Evolutionary conservation across 2,797 vertebrate genomes (phyloP).

Genomic region (Acipenser transmontanus): DNA sequence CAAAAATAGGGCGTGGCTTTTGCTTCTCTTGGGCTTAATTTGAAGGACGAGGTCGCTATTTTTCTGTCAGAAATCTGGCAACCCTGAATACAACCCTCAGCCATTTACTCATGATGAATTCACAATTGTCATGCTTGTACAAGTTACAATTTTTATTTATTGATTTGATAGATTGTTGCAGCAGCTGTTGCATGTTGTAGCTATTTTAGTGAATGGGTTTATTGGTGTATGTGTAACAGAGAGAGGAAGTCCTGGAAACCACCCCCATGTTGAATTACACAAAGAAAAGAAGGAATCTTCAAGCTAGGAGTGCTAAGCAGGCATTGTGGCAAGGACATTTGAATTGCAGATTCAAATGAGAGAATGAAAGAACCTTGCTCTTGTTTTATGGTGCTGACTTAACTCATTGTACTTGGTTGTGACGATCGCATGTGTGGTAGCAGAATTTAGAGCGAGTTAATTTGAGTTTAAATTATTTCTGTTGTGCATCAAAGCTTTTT

Average conservation of each 20-base stretch:
- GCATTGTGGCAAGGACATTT: slow-evolving; percentile 52
- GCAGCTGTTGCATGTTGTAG: slow-evolving; percentile 6
- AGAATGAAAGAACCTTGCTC: slow-evolving; percentile 52
- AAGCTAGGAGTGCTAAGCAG: slow-evolving; percentile 32
- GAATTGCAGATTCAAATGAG: slow-evolving; percentile 68
- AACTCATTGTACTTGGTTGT: slow-evolving; percentile 46
- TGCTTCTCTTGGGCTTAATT: too few relatives aligned
- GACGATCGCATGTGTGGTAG: slow-evolving; percentile 49
- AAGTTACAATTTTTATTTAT: too few relatives aligned
- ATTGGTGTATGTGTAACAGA: neutral
- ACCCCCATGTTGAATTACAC: slow-evolving; percentile 6
- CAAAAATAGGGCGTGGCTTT: too few relatives aligned
- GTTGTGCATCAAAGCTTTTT: slow-evolving; percentile 64
- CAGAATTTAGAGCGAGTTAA: slow-evolving; percentile 48
- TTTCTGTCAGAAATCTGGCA: too few relatives aligned
- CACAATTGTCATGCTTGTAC: too few relatives aligned
- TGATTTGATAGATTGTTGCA: neutral
- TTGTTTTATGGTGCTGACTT: slow-evolving; percentile 45
- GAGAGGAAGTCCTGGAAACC: slow-evolving; percentile 28
- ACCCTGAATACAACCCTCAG: too few relatives aligned
- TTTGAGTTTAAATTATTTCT: slow-evolving; percentile 56
- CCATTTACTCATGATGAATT: too few relatives aligned
- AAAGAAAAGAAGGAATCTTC: slow-evolving; percentile 17
- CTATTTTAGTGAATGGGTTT: slow-evolving; percentile 2
- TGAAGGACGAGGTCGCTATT: too few relatives aligned